Evolutionary conservation across 2,797 vertebrate species (phyloP), one percentile per base, ranked within the genome.

Genomic region (Atherinosoma microstoma): DNA sequence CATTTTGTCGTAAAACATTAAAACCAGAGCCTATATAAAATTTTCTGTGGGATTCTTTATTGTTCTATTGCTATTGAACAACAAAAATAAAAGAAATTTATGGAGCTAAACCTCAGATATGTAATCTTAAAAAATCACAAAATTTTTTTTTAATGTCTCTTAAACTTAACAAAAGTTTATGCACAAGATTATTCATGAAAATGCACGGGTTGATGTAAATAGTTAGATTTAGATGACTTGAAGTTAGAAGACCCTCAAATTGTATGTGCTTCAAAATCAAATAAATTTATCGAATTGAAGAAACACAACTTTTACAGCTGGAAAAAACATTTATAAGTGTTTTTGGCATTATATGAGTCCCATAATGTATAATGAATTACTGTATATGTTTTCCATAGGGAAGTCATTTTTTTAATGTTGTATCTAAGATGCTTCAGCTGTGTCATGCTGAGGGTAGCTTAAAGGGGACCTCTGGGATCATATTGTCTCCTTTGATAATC

Each of bases 401-500:
- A 54, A 70, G 47, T n/a, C 45, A 18, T 67, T 10, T 18, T 40
- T 67, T 10, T 15, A 35, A 53, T 12, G 62, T n/a, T 29, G 67
- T 85, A 90, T 87, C 86, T 84, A 67, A 84, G 47, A 78, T 61
- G 67, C 32, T 80, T 84, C 66, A 90, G 92, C 89, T 82, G 67
- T 82, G 82, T 85, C 72, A 71, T 59, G 78, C 70, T 59, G 70
- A 80, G 73, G 75, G 64, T 69, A 75, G 75, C 73, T 71, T 67
- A 64, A 75, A 22, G 58, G 58, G 74, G 74, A 70, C 84, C 86
- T 60, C 66, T 78, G 86, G 87, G 91, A 94, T 81, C 68, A 76
- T 36, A 79, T 84, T 91, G 87, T 93, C 93, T 90, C 83, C 67
- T 45, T 53, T 88, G 92, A 94, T 94, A 91, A 93, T 90, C 90